Conservation (phyloP, 2,797 vertebrate genomes). For the Rachycentron canadum region DNA sequence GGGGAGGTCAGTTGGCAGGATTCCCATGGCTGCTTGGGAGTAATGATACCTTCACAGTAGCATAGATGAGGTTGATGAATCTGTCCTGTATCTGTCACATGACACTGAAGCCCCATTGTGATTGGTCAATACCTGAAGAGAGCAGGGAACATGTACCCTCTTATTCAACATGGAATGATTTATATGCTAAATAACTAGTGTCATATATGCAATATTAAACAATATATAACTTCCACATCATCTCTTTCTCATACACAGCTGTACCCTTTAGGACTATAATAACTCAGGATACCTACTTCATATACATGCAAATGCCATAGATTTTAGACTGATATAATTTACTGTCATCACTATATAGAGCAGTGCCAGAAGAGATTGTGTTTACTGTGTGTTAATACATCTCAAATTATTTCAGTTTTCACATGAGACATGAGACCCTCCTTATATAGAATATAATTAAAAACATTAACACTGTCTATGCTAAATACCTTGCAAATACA, state of each 20-base stretch:
- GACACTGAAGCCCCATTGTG: constrained; percentile 15
- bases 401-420: neutral
- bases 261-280: constrained; percentile 8
- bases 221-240: neutral
- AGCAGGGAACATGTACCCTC: constrained; percentile 50
- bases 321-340: neutral
- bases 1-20: constrained; percentile 55
- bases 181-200: constrained; percentile 8
- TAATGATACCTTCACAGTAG: constrained; percentile 49
- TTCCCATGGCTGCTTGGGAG: constrained; percentile 34
- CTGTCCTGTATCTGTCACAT: constrained; percentile 28
- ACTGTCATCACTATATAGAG: constrained; percentile 8
- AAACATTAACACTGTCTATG: neutral
- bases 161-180: constrained; percentile 26
- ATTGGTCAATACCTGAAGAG: constrained; percentile 78
- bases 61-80: constrained; percentile 23
- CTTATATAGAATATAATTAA: neutral
- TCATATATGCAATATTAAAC: constrained; percentile 4
- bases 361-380: neutral
- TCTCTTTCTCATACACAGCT: constrained; percentile 18
- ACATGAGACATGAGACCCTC: neutral
- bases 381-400: neutral
- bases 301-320: constrained; percentile 48
- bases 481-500: neutral
- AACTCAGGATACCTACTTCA: neutral